Conservation (phyloP, 2,113 vertebrate species). For the Elachura formosa region DNA sequence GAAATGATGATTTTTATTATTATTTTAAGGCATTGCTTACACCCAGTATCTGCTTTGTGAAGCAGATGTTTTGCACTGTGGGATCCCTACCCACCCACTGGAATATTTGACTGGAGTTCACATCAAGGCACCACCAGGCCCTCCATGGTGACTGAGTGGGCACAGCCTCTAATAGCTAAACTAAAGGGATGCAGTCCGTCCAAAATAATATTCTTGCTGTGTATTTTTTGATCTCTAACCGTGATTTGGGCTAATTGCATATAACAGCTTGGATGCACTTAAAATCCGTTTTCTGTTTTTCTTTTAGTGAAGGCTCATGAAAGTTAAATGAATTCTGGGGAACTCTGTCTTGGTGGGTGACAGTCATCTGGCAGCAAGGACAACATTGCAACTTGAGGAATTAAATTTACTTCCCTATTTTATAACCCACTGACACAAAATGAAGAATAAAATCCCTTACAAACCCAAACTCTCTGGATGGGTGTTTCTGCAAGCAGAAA, state of each 20-base stretch:
- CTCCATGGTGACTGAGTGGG: neutral
- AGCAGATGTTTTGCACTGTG: neutral
- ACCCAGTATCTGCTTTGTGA: neutral
- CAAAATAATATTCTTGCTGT: neutral
- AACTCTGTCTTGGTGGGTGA: neutral
- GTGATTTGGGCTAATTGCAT: neutral
- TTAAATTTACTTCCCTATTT: neutral
- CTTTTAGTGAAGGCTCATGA: neutral
- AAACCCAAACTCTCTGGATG: neutral
- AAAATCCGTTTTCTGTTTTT: neutral
- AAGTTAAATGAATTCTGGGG: neutral
- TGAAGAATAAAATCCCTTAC: neutral
- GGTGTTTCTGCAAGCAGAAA: neutral
- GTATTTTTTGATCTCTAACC: neutral
- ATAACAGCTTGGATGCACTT: neutral
- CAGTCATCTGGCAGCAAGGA: neutral
- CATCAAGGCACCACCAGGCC: neutral
- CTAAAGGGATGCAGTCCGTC: neutral
- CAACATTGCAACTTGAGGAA: neutral
- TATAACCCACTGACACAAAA: neutral
- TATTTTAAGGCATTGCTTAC: neutral
- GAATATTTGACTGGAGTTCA: neutral
- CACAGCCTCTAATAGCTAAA: neutral
- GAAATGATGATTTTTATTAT: neutral
- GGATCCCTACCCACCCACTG: neutral